Evolutionary conservation across 2,797 vertebrate species (phyloP).

Genomic region (Thaleichthys pacificus): DNA sequence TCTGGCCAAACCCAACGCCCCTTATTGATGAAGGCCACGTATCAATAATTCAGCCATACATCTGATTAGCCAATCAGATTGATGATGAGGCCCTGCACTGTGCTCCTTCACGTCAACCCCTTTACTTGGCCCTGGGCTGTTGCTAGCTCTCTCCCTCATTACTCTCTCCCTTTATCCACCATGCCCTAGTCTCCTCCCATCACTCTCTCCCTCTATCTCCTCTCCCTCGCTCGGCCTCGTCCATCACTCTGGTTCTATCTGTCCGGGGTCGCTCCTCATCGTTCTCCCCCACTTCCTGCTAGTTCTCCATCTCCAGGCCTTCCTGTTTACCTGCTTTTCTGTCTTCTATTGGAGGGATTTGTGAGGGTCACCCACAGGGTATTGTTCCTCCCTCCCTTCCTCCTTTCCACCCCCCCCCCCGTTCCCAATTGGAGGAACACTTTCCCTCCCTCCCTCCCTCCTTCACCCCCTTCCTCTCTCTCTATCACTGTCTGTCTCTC

Average conservation of each 20-base stretch:
- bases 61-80: conserved; percentile 74
- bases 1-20: conserved; percentile 55
- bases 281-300: conserved; percentile 28
- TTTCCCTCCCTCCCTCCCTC: conserved; percentile 13
- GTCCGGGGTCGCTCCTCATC: conserved; percentile 50
- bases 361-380: too few relatives aligned
- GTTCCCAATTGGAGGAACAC: conserved; percentile 2
- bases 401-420: background rate
- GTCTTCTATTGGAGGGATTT: background rate
- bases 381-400: conserved; percentile 3
- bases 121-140: conserved; percentile 42
- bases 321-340: background rate
- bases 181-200: background rate
- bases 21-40: conserved; percentile 70
- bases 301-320: background rate
- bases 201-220: background rate
- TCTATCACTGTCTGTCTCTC: conserved; percentile 11
- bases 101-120: conserved; percentile 59
- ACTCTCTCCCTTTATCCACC: too few relatives aligned
- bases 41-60: conserved; percentile 77
- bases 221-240: background rate
- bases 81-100: conserved; percentile 52
- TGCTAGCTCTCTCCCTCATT: conserved; percentile 35
- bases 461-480: conserved; percentile 39
- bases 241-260: conserved; percentile 49